These are phyloP conservation scores for Crenichthys baileyi DNA, from an alignment of 2,797 vertebrate species.

Conservation along the genomic window DNA sequence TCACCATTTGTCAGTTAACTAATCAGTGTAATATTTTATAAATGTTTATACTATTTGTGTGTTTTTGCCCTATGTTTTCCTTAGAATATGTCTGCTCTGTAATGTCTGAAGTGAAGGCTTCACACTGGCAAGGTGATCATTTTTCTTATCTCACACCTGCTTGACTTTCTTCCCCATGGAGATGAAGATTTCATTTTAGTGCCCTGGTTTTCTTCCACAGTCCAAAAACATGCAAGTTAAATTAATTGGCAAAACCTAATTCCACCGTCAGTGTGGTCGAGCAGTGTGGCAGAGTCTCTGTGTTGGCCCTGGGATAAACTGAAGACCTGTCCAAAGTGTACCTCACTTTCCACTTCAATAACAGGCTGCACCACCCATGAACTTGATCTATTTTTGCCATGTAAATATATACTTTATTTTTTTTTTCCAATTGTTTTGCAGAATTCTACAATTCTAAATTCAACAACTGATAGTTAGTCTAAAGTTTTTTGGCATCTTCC, in stretches of 20 bases:
- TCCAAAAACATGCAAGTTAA: not conserved
- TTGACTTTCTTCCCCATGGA: not conserved
- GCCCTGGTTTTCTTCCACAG: not conserved
- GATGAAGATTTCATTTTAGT: not conserved
- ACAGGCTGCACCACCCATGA: not conserved
- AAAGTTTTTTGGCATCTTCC: not conserved
- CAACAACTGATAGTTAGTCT: too few species aligned
- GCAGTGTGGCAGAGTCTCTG: too few species aligned
- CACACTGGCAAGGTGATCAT: not conserved
- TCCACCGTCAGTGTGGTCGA: not conserved
- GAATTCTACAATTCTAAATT: too few species aligned
- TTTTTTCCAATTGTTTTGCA: not conserved
- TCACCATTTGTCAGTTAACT: constrained; percentile 1
- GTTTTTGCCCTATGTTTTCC: not conserved
- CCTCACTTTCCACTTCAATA: not conserved
- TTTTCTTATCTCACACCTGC: not conserved
- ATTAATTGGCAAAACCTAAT: not conserved
- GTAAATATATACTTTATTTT: not conserved
- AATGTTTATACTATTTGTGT: not conserved
- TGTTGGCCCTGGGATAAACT: not conserved
- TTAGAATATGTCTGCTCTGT: not conserved
- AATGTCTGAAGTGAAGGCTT: not conserved
- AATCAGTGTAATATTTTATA: not conserved
- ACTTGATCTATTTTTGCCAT: not conserved
- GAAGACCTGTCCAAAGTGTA: not conserved